Evolutionary conservation across 1,140 invertebrate species (phyloP), one percentile per base, ranked within the genome.

Genomic region (Micrasema longulum): DNA sequence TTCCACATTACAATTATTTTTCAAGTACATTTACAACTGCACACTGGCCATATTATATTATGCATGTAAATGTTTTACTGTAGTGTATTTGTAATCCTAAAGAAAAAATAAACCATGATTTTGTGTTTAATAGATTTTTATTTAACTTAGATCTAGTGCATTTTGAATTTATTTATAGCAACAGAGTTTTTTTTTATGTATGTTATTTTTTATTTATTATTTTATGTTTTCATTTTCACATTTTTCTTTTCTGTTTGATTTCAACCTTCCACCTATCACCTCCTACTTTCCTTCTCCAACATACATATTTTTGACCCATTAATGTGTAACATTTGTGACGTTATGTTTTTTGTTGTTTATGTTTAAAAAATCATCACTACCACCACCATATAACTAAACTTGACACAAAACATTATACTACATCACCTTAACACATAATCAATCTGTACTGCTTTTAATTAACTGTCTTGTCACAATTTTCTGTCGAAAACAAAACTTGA

Each of bases 171-270:
- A n/a, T n/a, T n/a, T n/a, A n/a, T n/a, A n/a, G n/a, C n/a, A n/a
- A n/a, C n/a, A n/a, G n/a, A n/a, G n/a, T n/a, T 31, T 31, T 31
- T 31, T 31, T 16, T 26, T 36, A 18, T 35, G 47, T 64, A 69
- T 72, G 67, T 71, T 71, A 4, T 23, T n/a, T 50, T 70, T 62
- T 52, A 38, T 71, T 60, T 16, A 31, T 55, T 72, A 22, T 50
- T 66, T 45, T 68, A 18, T 68, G 22, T 48, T 11, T 38, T 12
- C 36, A 35, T 38, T 67, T 53, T 74, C 70, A 50, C 38, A 73
- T 77, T 71, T 65, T 71, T 65, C n/a, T 66, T 47, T 66, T 72
- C 47, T 72, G 57, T 60, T 57, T 60, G 36, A 67, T 72, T 72
- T 66, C 26, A 23, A 38, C 20, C 62, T 36, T 55, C 50, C 22